phyloP scores from a whole-genome alignment of 1,140 invertebrate species.

The Musca domestica region DNA sequence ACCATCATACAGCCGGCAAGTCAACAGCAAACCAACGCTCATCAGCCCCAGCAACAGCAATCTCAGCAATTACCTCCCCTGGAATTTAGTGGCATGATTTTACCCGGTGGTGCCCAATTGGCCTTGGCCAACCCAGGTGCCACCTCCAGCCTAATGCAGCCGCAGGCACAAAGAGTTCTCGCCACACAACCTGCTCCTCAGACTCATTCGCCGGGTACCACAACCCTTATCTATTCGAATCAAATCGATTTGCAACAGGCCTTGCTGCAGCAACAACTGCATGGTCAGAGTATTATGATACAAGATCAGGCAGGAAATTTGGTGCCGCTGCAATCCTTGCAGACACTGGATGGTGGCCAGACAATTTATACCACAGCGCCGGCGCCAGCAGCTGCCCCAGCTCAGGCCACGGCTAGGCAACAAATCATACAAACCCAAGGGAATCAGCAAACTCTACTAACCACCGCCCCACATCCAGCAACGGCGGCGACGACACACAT shows the following conservation, averaged over 20 bases:
- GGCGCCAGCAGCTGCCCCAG: conserved; percentile 27
- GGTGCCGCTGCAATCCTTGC: conserved; percentile 39
- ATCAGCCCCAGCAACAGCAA: conserved; percentile 23
- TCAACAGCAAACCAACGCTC: conserved; percentile 25
- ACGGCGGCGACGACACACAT: not conserved
- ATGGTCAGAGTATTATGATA: conserved; percentile 51
- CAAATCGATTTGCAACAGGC: conserved; percentile 49
- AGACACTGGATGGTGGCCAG: conserved; percentile 35
- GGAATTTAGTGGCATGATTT: conserved; percentile 50
- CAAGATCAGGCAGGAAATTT: conserved; percentile 50
- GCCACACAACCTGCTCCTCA: conserved; percentile 24
- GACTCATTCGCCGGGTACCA: conserved; percentile 18
- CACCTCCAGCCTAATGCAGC: conserved; percentile 38
- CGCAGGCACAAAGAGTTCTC: conserved; percentile 3
- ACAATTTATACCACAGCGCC: conserved; percentile 44
- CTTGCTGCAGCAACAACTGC: conserved; percentile 45
- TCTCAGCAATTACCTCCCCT: conserved; percentile 41
- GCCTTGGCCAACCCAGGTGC: conserved; percentile 46
- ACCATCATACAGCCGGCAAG: not conserved
- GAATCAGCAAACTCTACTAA: conserved; percentile 21
- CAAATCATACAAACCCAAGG: conserved; percentile 29
- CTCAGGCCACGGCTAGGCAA: conserved; percentile 29
- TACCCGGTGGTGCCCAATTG: conserved; percentile 46
- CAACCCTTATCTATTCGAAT: conserved; percentile 50
- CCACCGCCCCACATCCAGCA: conserved; percentile 23